These are phyloP conservation scores for Torymus aiolomorphi DNA, from an alignment of 2,888 invertebrate genomes.

Conservation along the genomic window DNA sequence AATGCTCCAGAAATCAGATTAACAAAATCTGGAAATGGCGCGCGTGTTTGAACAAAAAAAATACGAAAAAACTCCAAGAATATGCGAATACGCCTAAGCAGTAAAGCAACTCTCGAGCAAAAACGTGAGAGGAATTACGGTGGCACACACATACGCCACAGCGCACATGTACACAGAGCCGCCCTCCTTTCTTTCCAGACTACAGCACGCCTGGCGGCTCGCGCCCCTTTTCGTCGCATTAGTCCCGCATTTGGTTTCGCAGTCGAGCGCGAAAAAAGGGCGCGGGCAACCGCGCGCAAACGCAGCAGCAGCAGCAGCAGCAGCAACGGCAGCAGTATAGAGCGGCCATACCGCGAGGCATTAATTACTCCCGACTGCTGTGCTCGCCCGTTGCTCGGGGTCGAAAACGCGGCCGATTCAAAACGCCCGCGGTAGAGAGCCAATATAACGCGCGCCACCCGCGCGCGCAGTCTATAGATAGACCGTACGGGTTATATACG, in stretches of 20 bases:
- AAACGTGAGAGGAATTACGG: conserved; percentile 24
- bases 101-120: background rate
- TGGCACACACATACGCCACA: background rate
- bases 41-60: too few relatives aligned
- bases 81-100: too few relatives aligned
- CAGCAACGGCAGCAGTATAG: too few relatives aligned
- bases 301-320: too few relatives aligned
- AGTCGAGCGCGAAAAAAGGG: conserved; percentile 14
- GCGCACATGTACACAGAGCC: too few relatives aligned
- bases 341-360: too few relatives aligned
- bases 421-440: conserved; percentile 12
- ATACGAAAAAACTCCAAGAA: too few relatives aligned
- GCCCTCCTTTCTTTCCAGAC: conserved; percentile 6
- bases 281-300: background rate
- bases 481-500: conserved; percentile 26
- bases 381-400: background rate
- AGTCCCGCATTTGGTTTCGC: conserved; percentile 39
- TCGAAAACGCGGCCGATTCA: background rate
- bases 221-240: conserved; percentile 47
- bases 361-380: too few relatives aligned
- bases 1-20: too few relatives aligned
- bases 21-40: too few relatives aligned
- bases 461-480: conserved; percentile 40
- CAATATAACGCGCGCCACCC: conserved; percentile 1
- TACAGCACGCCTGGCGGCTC: background rate